phyloP scores from a whole-genome alignment of 2,888 invertebrate genomes.

The Choristoneura rosaceana region DNA sequence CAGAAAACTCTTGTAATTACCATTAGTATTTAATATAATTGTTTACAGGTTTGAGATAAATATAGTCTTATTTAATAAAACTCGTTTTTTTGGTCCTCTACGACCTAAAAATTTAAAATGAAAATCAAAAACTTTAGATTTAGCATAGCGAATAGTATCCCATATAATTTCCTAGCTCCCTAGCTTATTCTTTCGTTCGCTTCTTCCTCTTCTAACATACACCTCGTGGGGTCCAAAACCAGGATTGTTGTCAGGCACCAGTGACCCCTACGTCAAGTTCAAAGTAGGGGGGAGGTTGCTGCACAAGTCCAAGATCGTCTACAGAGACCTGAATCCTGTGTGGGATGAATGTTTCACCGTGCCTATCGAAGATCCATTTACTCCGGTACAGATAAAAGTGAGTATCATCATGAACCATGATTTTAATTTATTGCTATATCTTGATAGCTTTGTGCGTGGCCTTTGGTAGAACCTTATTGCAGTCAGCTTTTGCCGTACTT shows the following conservation, averaged over 20 bases:
- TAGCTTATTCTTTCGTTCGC: constrained; percentile 63
- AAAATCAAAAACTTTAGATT: not conserved
- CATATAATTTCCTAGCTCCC: constrained; percentile 44
- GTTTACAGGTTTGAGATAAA: not conserved
- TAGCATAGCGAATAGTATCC: constrained; percentile 37
- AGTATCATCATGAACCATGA: constrained; percentile 43
- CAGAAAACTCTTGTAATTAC: not conserved
- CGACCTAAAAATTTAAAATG: no score
- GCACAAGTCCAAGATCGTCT: constrained; percentile 97
- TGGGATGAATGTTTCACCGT: constrained; percentile 99
- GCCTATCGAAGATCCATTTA: constrained; percentile 96
- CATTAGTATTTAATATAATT: not conserved
- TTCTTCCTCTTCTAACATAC: constrained; percentile 74
- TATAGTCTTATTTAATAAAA: no score
- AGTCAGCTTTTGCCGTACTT: no score
- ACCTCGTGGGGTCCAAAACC: constrained; percentile 78
- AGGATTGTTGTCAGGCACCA: constrained; percentile 91
- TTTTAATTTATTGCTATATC: no score
- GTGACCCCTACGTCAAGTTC: constrained; percentile 99
- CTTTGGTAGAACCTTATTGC: no score
- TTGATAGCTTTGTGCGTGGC: no score
- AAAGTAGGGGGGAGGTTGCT: constrained; percentile 94
- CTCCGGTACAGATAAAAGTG: constrained; percentile 94
- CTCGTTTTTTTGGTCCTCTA: no score
- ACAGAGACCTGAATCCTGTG: constrained; percentile 97